A percentile compares a stretch with the other conserved stretches of the same genome.
Evolutionary conservation across 2,888 invertebrate species (phyloP).

Genomic region (Microctonus aethiopoides): DNA sequence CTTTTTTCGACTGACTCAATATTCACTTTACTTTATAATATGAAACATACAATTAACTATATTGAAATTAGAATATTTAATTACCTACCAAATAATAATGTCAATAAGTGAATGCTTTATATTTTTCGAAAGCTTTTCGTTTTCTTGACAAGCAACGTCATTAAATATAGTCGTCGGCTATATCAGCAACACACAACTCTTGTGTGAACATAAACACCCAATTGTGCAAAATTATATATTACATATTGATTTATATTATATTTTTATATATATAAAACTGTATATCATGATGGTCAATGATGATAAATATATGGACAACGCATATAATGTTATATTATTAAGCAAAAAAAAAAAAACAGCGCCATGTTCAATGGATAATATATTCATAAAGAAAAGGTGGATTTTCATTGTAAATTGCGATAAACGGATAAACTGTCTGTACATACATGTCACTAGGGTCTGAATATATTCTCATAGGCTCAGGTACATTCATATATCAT

Average conservation of each 20-base stretch:
- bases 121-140: background rate
- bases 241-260: background rate
- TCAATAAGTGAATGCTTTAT: background rate
- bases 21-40: background rate
- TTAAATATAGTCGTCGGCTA: constrained; percentile 7
- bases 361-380: no score
- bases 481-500: no score
- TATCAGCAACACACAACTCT: background rate
- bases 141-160: background rate
- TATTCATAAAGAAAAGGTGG: no score
- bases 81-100: background rate
- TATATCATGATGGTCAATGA: no score
- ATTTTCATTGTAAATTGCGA: background rate
- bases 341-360: no score
- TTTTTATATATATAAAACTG: no score
- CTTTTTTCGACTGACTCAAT: background rate
- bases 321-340: no score
- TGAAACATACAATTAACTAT: background rate
- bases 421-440: no score
- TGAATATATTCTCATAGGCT: no score
- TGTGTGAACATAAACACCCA: background rate
- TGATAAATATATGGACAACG: no score
- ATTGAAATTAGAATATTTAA: background rate
- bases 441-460: no score
- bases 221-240: background rate